Conservation (phyloP, 2,797 vertebrate genomes). For the Pipistrellus nathusii region DNA sequence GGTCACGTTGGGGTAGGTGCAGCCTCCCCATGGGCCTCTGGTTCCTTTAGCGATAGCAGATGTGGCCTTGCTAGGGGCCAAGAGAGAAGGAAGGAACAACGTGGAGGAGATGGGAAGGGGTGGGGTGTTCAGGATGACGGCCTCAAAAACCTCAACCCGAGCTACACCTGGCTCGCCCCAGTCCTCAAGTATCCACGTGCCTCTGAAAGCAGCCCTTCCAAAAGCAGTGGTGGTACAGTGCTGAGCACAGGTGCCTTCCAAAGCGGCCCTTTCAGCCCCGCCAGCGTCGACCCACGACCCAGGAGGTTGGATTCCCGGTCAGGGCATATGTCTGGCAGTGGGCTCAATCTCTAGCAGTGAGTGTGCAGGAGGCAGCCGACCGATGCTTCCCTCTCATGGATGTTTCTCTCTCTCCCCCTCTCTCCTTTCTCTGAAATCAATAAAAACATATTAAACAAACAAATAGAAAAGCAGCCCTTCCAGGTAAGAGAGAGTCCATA, state of each 20-base stretch:
- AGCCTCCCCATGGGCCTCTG: background rate
- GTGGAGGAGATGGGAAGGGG: background rate
- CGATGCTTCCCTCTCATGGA: no score
- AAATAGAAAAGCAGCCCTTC: background rate
- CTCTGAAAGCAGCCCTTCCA: background rate
- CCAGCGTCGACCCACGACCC: no score
- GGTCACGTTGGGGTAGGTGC: accelerated
- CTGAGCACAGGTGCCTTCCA: no score
- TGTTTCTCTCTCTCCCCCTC: no score
- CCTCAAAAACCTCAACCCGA: slow-evolving; percentile 56
- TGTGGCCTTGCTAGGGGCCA: background rate
- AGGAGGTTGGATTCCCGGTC: no score
- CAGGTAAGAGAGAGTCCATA: background rate
- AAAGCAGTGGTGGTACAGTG: no score
- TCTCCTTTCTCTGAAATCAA: no score
- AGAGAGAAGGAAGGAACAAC: background rate
- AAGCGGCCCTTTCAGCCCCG: no score
- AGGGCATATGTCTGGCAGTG: no score
- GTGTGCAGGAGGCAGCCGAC: no score
- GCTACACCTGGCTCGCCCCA: background rate
- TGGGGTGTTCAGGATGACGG: background rate
- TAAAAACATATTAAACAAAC: no score
- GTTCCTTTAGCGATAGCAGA: background rate
- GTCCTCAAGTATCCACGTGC: background rate
- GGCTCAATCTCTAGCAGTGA: no score